phyloP scores from a whole-genome alignment of 2,888 invertebrate species.

The Chloroclysta siterata region DNA sequence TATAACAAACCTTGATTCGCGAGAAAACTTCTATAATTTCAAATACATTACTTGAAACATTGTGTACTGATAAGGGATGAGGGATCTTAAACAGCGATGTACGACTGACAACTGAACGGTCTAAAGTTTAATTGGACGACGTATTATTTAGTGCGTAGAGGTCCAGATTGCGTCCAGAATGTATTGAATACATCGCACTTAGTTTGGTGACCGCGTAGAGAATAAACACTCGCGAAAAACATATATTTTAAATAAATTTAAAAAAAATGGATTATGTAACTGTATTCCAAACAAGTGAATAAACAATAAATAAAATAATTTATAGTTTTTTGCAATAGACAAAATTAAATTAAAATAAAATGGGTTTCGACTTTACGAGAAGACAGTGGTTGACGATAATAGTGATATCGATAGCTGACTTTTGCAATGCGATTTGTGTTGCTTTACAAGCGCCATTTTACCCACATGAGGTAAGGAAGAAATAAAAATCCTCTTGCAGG shows the following conservation, averaged over 20 bases:
- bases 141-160: conserved; percentile 29
- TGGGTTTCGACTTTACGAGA: conserved; percentile 87
- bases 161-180: conserved; percentile 56
- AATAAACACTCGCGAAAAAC: conserved; percentile 59
- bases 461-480: conserved; percentile 89
- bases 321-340: background rate
- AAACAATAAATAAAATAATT: background rate
- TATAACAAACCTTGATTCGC: conserved; percentile 22
- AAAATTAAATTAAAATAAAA: conserved; percentile 51
- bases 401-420: conserved; percentile 92
- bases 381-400: conserved; percentile 91
- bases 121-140: conserved; percentile 50
- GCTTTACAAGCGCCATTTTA: conserved; percentile 95
- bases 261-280: conserved; percentile 10
- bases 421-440: conserved; percentile 93
- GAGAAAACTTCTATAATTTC: conserved; percentile 35
- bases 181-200: conserved; percentile 45
- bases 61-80: background rate
- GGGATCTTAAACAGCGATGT: conserved; percentile 43
- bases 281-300: background rate
- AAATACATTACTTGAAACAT: conserved; percentile 41
- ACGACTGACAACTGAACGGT: conserved; percentile 40
- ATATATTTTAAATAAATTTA: conserved; percentile 45
- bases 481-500: background rate
- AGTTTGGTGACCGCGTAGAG: conserved; percentile 57